These are phyloP conservation scores for Panzeria rudis DNA, from an alignment of 2,888 invertebrate species.

Conservation along the genomic window DNA sequence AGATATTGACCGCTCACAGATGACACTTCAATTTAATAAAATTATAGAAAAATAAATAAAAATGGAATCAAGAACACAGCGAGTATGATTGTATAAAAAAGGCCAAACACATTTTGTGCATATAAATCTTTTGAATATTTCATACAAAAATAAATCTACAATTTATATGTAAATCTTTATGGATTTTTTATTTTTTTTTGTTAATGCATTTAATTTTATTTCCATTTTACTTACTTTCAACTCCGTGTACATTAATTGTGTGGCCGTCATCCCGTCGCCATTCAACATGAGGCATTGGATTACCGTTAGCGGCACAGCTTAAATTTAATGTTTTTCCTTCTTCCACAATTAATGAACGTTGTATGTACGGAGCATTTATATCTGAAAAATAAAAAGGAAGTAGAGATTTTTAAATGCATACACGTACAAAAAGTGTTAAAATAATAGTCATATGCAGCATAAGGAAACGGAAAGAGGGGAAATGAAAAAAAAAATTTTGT, in stretches of 20 bases:
- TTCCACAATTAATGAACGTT: conserved; percentile 88
- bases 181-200: conserved; percentile 37
- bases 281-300: conserved; percentile 90
- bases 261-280: conserved; percentile 89
- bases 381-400: conserved; percentile 74
- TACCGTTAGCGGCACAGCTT: conserved; percentile 91
- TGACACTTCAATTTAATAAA: conserved; percentile 84
- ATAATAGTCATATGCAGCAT: conserved; percentile 17
- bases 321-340: conserved; percentile 93
- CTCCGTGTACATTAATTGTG: conserved; percentile 87
- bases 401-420: neutral
- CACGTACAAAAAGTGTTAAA: conserved; percentile 23
- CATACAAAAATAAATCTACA: conserved; percentile 41
- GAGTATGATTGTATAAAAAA: neutral
- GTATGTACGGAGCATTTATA: conserved; percentile 79
- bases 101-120: neutral
- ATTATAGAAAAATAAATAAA: conserved; percentile 13
- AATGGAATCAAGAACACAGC: conserved; percentile 3
- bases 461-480: conserved; percentile 31
- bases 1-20: conserved; percentile 91
- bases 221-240: conserved; percentile 85
- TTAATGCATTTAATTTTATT: conserved; percentile 15
- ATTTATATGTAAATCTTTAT: conserved; percentile 53
- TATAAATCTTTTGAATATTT: conserved; percentile 53
- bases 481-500: conserved; percentile 6